Evolutionary conservation across 2,113 vertebrate genomes (phyloP).

Genomic region (Pedetes capensis): DNA sequence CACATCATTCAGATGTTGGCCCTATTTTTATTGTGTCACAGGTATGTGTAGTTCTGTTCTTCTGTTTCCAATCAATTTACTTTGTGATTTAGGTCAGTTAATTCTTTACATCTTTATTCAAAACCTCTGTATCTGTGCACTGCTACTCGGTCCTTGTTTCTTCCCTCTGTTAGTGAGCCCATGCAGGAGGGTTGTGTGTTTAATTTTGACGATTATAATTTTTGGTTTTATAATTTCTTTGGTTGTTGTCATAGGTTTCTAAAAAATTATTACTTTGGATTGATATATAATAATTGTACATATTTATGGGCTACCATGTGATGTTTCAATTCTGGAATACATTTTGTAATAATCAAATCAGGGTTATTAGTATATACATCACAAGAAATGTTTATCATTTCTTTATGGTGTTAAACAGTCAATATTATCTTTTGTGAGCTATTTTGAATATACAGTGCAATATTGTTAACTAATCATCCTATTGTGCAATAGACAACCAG

Average conservation of each 20-base stretch:
- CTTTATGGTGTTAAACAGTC: neutral
- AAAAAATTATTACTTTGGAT: too few relatives aligned
- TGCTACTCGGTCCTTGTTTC: neutral
- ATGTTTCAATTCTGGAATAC: neutral
- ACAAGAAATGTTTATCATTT: too few relatives aligned
- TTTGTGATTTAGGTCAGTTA: neutral
- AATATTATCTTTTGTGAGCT: neutral
- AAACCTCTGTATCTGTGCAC: too few relatives aligned
- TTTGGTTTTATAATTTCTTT: neutral
- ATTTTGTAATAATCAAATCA: neutral
- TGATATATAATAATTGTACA: too few relatives aligned
- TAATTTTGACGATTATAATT: neutral
- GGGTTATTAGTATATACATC: too few relatives aligned
- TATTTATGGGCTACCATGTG: too few relatives aligned
- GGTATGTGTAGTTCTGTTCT: neutral
- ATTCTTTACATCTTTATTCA: neutral
- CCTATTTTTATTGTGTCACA: neutral
- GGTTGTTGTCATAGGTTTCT: neutral
- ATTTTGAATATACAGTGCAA: neutral
- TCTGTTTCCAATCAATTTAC: neutral
- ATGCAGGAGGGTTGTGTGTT: neutral
- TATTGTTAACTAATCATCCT: neutral
- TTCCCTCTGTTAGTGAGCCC: neutral
- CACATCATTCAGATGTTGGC: too few relatives aligned
- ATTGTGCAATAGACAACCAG: neutral